Evolutionary conservation across 2,797 vertebrate genomes (phyloP).

Genomic region (Spondyliosoma cantharus): DNA sequence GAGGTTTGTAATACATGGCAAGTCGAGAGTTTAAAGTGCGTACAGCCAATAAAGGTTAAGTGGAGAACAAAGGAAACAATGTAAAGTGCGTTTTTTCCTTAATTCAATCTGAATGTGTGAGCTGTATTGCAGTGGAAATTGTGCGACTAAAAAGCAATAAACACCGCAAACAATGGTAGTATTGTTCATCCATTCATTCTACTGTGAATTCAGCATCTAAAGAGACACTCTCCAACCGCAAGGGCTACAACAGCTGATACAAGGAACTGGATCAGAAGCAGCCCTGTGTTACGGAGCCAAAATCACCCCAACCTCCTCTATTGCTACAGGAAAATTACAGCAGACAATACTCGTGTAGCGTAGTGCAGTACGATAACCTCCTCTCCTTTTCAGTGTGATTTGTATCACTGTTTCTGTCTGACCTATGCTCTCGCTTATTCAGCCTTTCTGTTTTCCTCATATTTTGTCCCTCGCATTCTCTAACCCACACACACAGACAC

Average conservation of each 20-base stretch:
- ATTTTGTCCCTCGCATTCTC: constrained; percentile 12
- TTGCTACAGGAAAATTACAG: constrained; percentile 17
- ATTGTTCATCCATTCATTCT: constrained; percentile 35
- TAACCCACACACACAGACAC: constrained; percentile 12
- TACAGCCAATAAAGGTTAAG: not conserved
- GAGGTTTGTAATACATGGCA: constrained; percentile 1
- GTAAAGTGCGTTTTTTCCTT: constrained; percentile 13
- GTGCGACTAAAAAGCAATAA: constrained; percentile 21
- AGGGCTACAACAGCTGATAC: constrained; percentile 35
- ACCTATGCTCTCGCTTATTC: constrained; percentile 30
- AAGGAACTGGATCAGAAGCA: constrained; percentile 37
- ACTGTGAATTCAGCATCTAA: constrained; percentile 27
- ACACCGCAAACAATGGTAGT: constrained; percentile 26
- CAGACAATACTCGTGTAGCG: constrained; percentile 13
- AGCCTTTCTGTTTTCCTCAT: constrained; percentile 36
- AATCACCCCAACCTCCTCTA: constrained; percentile 26
- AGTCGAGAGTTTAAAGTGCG: not conserved
- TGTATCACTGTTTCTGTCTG: constrained; percentile 41
- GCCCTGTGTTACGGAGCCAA: constrained; percentile 30
- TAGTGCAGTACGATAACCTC: constrained; percentile 13
- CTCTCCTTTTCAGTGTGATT: constrained; percentile 41
- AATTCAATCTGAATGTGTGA: constrained; percentile 16
- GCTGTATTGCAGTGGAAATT: constrained; percentile 17
- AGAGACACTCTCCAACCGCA: constrained; percentile 12
- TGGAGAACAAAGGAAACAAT: constrained; percentile 22